Base-by-base conservation (phyloP, 2,888 invertebrate genomes). In the Timema podura region DNA sequence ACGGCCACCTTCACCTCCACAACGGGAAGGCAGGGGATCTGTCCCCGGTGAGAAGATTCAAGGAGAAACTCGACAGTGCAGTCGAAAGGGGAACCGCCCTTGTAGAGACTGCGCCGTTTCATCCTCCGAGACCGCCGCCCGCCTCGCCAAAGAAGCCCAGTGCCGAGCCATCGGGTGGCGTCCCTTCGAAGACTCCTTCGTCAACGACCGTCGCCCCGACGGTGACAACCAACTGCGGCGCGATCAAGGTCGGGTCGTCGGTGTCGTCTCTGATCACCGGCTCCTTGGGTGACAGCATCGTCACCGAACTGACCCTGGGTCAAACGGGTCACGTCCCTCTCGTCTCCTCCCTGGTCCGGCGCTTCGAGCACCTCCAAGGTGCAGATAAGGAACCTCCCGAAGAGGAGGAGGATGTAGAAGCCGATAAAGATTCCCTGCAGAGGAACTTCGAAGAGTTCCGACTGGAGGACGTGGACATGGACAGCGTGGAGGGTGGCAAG, bases 391-490 rank as follows among this genome's bases (percentile, higher is more conserved):
- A 16, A 45, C 54, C 51, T 5, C 51, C 51, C 9, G 48, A 13
- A 57, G 71, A 74, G 75, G 7, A 77, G 76, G 45, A 70, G 70
- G 88, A 88, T 78, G 85, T 84, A 70, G 84, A 86, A 87, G 79
- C 85, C 75, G 85, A 85, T 87, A 87, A 87, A 76, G 89, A 88
- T 77, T 89, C 89, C 78, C 84, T 91, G 76, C 87, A 89, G 73
- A 89, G 91, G 79, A 91, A 91, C 80, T 91, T 91, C 77, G 91
- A 91, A 78, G 91, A 91, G 78, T 91, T 91, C 79, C 90, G 90
- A 78, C 83, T 91, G 76, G 91, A 91, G 78, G 91, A 91, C 69
- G 87, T 87, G 79, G 90, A 91, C 79, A 85, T 86, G 72, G 75
- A 75, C 48, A 65, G 68, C 30, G 67, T 68, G 65, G 74, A 67